Conservation (phyloP, 1,140 invertebrate species). For the Solen grandis region DNA sequence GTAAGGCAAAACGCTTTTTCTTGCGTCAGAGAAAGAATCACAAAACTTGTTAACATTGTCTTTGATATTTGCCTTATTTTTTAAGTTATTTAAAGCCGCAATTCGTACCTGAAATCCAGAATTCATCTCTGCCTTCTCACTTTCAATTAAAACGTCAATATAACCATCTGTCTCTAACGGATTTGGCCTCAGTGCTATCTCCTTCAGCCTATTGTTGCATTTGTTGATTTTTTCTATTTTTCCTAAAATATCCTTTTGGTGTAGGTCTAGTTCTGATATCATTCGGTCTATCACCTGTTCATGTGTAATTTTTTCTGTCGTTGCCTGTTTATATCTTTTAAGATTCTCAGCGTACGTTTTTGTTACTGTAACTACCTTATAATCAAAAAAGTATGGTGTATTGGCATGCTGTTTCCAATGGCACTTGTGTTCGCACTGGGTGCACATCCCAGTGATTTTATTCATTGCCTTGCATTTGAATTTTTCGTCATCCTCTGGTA, state of each 20-base stretch:
- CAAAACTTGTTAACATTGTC: too few species aligned
- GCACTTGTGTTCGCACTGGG: constrained; percentile 12
- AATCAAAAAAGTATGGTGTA: constrained; percentile 21
- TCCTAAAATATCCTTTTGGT: background rate
- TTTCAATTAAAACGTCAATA: too few species aligned
- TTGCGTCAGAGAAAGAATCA: too few species aligned
- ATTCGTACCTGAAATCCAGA: background rate
- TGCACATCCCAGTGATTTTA: constrained; percentile 10
- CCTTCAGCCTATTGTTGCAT: background rate
- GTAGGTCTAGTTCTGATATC: background rate
- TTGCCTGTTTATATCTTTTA: constrained; percentile 10
- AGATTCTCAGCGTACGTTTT: constrained; percentile 18
- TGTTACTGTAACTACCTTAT: background rate
- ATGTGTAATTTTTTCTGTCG: too few species aligned
- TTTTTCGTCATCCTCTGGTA: constrained; percentile 34
- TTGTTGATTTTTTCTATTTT: background rate
- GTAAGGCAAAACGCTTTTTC: too few species aligned
- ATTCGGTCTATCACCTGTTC: constrained; percentile 19
- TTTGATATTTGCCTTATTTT: constrained; percentile 6
- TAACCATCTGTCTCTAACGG: constrained; percentile 1
- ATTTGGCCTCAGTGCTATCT: constrained; percentile 29
- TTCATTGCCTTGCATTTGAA: background rate
- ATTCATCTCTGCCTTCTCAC: constrained; percentile 4
- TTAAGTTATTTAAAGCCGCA: background rate
- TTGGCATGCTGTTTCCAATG: constrained; percentile 36